phyloP scores from a whole-genome alignment of 2,888 invertebrate genomes.

The Zootermopsis nevadensis region DNA sequence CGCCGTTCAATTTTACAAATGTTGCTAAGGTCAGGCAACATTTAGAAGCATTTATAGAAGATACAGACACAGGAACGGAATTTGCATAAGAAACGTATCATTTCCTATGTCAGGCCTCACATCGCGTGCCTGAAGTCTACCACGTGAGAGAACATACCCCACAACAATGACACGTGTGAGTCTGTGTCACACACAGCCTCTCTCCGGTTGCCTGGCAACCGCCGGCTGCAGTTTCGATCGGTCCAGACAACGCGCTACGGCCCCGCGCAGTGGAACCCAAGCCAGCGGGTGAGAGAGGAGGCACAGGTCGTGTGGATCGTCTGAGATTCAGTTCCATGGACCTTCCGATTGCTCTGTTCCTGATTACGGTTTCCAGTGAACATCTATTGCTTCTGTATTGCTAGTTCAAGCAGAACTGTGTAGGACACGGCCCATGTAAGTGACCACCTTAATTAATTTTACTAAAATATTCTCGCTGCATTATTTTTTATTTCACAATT shows the following conservation, averaged over 20 bases:
- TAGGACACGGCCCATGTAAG: neutral
- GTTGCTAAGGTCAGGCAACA: too few species aligned
- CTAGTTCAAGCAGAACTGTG: neutral
- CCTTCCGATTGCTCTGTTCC: neutral
- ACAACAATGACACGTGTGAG: conserved; percentile 13
- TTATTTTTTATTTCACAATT: too few species aligned
- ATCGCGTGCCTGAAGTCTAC: too few species aligned
- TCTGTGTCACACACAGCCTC: neutral
- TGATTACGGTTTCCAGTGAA: neutral
- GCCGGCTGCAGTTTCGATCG: conserved; percentile 13
- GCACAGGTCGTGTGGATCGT: neutral
- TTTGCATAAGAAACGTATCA: too few species aligned
- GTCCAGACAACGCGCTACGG: neutral
- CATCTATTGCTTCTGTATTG: neutral
- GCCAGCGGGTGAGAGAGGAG: neutral
- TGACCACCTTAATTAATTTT: neutral
- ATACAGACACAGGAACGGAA: too few species aligned
- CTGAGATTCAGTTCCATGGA: neutral
- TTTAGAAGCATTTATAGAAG: too few species aligned
- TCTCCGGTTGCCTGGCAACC: conserved; percentile 7
- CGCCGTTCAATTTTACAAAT: too few species aligned
- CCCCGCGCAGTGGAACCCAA: neutral
- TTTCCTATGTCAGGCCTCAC: too few species aligned
- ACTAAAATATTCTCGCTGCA: neutral
- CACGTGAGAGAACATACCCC: neutral